Conservation (phyloP, 1,140 invertebrate species). For the Muscidifurax raptorellus region DNA sequence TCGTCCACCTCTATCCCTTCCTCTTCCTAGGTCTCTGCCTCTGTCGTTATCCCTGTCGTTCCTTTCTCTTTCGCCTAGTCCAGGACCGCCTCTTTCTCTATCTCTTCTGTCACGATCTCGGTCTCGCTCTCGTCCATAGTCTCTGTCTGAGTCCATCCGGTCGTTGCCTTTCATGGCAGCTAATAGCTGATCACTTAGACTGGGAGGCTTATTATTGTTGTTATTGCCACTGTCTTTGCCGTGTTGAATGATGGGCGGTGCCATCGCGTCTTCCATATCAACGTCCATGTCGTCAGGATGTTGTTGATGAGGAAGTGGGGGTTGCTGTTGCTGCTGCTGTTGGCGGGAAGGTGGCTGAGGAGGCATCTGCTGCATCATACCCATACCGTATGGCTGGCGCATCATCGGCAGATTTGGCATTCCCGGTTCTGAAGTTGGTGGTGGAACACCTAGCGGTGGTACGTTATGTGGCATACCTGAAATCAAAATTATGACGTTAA, state of each 20-base stretch:
- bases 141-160: slow-evolving; percentile 60
- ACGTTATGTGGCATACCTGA: slow-evolving; percentile 72
- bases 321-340: slow-evolving; percentile 52
- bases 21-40: slow-evolving; percentile 63
- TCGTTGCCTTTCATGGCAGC: slow-evolving; percentile 71
- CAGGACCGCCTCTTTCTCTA: slow-evolving; percentile 62
- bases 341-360: slow-evolving; percentile 53
- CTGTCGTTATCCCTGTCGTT: slow-evolving; percentile 57
- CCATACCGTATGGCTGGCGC: slow-evolving; percentile 67
- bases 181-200: slow-evolving; percentile 68
- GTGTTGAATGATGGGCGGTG: slow-evolving; percentile 59
- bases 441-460: slow-evolving; percentile 73
- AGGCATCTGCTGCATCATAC: slow-evolving; percentile 68
- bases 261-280: slow-evolving; percentile 79
- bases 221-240: slow-evolving; percentile 29
- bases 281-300: slow-evolving; percentile 79
- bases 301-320: slow-evolving; percentile 56
- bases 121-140: slow-evolving; percentile 53
- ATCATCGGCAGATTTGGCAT: slow-evolving; percentile 71
- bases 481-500: slow-evolving; percentile 19
- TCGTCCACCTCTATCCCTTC: slow-evolving; percentile 65
- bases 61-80: slow-evolving; percentile 46
- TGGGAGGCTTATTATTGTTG: slow-evolving; percentile 60
- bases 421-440: slow-evolving; percentile 68
- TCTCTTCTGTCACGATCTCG: background rate